Base-by-base conservation (phyloP, 2,888 invertebrate genomes). In the Choreutis nemorana region DNA sequence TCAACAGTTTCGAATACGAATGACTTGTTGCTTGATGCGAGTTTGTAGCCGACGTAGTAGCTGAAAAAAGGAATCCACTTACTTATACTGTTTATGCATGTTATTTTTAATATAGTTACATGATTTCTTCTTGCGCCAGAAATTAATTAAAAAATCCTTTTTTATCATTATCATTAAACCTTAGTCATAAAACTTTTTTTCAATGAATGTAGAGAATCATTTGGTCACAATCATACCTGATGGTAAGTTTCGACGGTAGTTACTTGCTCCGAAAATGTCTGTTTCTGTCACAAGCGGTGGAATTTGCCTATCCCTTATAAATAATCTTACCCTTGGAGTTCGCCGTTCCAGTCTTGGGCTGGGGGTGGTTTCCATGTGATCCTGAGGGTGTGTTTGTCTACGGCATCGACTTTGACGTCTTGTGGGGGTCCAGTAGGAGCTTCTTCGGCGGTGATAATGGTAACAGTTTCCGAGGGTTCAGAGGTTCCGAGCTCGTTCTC, bases 381-480 rank as follows among this genome's bases (percentile, higher is more conserved):
- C 42, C 90, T 84, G 44, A 94, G 79, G 1, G 90, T 91, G 40
- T 93, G 92, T 57, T 95, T 91, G 60, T 93, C 93, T 28, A 88
- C 85, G 16, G 93, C 89, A 51, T 94, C 93, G 2, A 94, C 91
- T 57, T 91, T 87, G 20, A 92, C 88, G 42, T 85, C 87, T 38
- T 89, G 90, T 24, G 93, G 91, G 35, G 91, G 89, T 25, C 91
- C 92, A 34, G 90, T 89, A 1, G 90, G 90, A 4, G 87, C 87
- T 83, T 96, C 95, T 72, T 97, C 97, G 20, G 95, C 94, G 14
- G 97, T 97, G 38, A 95, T 95, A 40, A 97, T 96, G 2, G 91
- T 91, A 2, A 96, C 94, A 2, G 91, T 90, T 54, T 95, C 94
- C 1, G 96, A 96, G 2, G 94, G 91, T 43, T 91, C 90, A 15